These are phyloP conservation scores for Neuroscelio doddi DNA, from an alignment of 2,888 invertebrate species.

Conservation along the genomic window DNA sequence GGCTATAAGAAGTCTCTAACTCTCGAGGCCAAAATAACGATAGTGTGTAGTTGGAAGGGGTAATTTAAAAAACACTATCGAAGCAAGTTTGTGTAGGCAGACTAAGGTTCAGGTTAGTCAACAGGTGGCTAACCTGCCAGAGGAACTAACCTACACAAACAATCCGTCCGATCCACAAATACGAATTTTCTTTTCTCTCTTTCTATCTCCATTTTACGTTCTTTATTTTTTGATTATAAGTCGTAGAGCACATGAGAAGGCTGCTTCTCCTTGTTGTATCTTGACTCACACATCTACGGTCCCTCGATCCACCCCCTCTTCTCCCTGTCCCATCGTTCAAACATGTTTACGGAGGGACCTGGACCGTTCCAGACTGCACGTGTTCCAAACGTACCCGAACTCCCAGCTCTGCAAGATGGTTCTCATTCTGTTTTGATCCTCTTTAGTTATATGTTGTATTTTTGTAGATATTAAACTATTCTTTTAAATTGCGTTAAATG, in stretches of 20 bases:
- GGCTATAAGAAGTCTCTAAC: constrained; percentile 60
- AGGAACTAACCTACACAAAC: constrained; percentile 69
- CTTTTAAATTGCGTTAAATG: neutral
- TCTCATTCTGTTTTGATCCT: constrained; percentile 59
- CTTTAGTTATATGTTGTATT: too few species aligned
- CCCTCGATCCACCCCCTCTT: constrained; percentile 59
- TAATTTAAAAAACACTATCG: constrained; percentile 65
- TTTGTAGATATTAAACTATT: constrained; percentile 3
- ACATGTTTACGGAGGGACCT: constrained; percentile 65
- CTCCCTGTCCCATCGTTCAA: constrained; percentile 49
- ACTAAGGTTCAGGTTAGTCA: constrained; percentile 69
- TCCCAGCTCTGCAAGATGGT: constrained; percentile 62
- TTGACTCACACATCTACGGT: constrained; percentile 61
- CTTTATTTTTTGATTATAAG: constrained; percentile 52
- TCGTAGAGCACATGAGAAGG: constrained; percentile 56
- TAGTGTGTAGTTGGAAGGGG: constrained; percentile 56
- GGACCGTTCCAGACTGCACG: constrained; percentile 71
- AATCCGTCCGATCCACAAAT: constrained; percentile 70
- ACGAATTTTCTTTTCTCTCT: constrained; percentile 63
- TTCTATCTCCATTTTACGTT: constrained; percentile 1
- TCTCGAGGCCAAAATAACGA: constrained; percentile 63
- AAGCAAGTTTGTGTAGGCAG: constrained; percentile 63
- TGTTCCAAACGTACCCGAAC: constrained; percentile 71
- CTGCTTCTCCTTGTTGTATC: constrained; percentile 58
- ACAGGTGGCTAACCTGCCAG: constrained; percentile 71